Percentiles rank a stretch among this genome's conserved stretches.
These are phyloP conservation scores for Patella vulgata DNA, from an alignment of 1,140 invertebrate species.

Conservation along the genomic window DNA sequence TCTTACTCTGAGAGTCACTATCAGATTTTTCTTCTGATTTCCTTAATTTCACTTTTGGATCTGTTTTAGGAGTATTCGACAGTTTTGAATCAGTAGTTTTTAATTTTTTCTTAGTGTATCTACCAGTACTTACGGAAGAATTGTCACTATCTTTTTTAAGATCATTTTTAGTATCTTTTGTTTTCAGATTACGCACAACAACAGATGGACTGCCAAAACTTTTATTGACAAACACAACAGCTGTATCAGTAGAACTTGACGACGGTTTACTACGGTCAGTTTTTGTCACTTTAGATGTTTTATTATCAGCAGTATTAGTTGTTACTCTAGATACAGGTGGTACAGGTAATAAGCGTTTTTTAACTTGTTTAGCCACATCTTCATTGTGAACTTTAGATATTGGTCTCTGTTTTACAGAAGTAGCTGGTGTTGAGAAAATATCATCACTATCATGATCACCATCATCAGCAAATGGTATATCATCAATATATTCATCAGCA, in stretches of 20 bases:
- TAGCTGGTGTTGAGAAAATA: constrained; percentile 52
- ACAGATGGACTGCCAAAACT: constrained; percentile 4
- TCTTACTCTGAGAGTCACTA: constrained; percentile 34
- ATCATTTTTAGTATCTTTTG: constrained; percentile 3
- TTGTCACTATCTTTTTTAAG: too few relatives aligned
- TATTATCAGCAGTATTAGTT: constrained; percentile 19
- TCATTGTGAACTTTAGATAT: constrained; percentile 22
- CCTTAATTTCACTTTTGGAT: constrained; percentile 13
- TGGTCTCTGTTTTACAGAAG: constrained; percentile 41
- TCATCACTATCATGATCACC: constrained; percentile 52
- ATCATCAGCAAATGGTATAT: constrained; percentile 63
- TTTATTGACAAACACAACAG: constrained; percentile 10
- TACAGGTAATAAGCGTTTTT: constrained; percentile 47
- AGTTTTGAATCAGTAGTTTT: too few relatives aligned
- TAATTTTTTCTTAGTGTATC: too few relatives aligned
- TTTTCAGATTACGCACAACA: constrained; percentile 3
- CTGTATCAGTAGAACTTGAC: constrained; percentile 45
- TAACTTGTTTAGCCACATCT: constrained; percentile 20
- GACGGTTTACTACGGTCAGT: constrained; percentile 23
- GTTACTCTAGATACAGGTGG: constrained; percentile 25
- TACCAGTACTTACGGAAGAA: too few relatives aligned
- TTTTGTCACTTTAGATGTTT: too few relatives aligned
- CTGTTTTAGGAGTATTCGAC: not conserved
- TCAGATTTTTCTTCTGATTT: constrained; percentile 27
- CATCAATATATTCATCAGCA: constrained; percentile 44